A percentile compares a stretch with the other conserved stretches of the same genome.
Evolutionary conservation across 1,140 invertebrate species (phyloP).

Genomic region (Drosophila nikananu): DNA sequence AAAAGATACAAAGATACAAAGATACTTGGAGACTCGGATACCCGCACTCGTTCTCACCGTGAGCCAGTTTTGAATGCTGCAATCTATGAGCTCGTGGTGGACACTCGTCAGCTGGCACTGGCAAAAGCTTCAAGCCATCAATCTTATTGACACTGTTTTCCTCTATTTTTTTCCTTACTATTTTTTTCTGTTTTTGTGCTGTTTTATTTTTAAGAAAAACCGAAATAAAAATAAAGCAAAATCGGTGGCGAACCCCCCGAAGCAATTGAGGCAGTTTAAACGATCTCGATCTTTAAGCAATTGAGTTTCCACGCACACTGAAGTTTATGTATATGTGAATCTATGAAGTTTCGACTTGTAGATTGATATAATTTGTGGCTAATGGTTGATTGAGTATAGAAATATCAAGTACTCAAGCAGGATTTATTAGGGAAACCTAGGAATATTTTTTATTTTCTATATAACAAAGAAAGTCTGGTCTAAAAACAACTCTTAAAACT

Average conservation of each 20-base stretch:
- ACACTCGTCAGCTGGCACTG: conserved; percentile 48
- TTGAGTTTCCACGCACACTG: conserved; percentile 57
- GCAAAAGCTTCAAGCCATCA: conserved; percentile 74
- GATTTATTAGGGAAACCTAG: not conserved
- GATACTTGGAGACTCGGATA: conserved; percentile 16
- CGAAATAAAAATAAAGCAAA: conserved; percentile 37
- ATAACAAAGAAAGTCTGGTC: not conserved
- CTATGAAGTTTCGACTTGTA: conserved; percentile 9
- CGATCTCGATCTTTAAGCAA: conserved; percentile 50
- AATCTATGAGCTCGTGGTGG: conserved; percentile 61
- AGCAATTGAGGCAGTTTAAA: conserved; percentile 50
- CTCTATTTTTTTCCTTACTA: conserved; percentile 28
- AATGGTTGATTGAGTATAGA: conserved; percentile 22
- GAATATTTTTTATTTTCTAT: not conserved
- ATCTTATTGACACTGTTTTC: conserved; percentile 81
- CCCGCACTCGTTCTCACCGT: conserved; percentile 37
- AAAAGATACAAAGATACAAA: conserved; percentile 26
- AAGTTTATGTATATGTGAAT: conserved; percentile 29
- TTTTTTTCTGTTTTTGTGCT: conserved; percentile 3
- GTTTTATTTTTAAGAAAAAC: conserved; percentile 27
- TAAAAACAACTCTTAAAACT: not conserved
- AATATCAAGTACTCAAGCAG: not conserved
- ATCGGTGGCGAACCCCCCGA: conserved; percentile 40
- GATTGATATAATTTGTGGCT: conserved; percentile 39
- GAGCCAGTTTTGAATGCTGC: conserved; percentile 79